Percentiles rank a stretch among this genome's conserved stretches.
phyloP scores from a whole-genome alignment of 30 jellyfish, hydroid and myxozoan genomes.

The Cassiopea andromeda region DNA sequence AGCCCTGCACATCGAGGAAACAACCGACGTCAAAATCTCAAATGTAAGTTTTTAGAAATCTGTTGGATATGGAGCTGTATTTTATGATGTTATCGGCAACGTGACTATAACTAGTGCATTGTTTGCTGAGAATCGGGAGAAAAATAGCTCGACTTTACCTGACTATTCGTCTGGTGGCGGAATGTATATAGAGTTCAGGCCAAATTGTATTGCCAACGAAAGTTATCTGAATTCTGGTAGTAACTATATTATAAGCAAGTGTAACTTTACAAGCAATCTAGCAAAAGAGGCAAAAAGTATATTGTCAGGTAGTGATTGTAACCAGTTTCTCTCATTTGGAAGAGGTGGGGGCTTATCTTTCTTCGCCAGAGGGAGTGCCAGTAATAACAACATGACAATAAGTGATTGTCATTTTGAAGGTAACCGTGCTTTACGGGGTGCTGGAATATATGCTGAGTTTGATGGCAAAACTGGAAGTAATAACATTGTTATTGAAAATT shows the following conservation, averaged over 20 bases:
- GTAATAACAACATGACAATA: slow-evolving; percentile 40
- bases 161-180: slow-evolving; percentile 80
- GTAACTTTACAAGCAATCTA: slow-evolving; percentile 22
- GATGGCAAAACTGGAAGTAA: slow-evolving; percentile 48
- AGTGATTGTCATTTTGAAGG: slow-evolving; percentile 29
- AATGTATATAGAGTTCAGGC: slow-evolving; percentile 70
- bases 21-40: slow-evolving; percentile 28
- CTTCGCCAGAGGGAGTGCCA: slow-evolving; percentile 59
- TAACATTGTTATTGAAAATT: slow-evolving; percentile 4
- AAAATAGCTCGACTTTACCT: neutral
- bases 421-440: slow-evolving; percentile 90
- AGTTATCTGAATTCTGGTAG: slow-evolving; percentile 5
- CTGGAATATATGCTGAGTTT: slow-evolving; percentile 73
- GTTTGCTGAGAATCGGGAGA: slow-evolving; percentile 29
- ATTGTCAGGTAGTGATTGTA: slow-evolving; percentile 9
- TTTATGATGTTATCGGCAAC: slow-evolving; percentile 52
- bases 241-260: neutral
- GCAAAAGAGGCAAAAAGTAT: slow-evolving; percentile 43
- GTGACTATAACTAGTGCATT: slow-evolving; percentile 16
- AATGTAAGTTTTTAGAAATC: slow-evolving; percentile 9
- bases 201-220: slow-evolving; percentile 2
- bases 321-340: slow-evolving; percentile 63
- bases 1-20: slow-evolving; percentile 44
- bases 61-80: slow-evolving; percentile 69
- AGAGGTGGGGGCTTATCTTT: slow-evolving; percentile 85